Percentiles rank a stretch among this genome's conserved stretches.
Conservation (phyloP, 2,888 invertebrate genomes). For the Drosophila pegasa region DNA sequence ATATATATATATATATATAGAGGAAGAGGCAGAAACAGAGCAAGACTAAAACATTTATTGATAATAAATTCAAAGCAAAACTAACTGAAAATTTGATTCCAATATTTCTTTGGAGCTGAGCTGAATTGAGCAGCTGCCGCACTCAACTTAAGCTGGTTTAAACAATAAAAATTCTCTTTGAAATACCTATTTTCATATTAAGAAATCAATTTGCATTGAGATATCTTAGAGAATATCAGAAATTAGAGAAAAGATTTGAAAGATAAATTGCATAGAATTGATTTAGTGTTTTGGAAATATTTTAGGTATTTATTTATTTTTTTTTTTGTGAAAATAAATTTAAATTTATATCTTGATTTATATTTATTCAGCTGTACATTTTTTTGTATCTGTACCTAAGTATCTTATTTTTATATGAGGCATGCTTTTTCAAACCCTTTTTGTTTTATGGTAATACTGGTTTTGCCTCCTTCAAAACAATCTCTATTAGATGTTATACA, state of each 20-base stretch:
- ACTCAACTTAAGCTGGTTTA: background rate
- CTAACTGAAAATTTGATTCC: conserved; percentile 3
- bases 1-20: background rate
- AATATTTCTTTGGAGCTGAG: background rate
- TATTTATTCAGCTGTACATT: too few relatives aligned
- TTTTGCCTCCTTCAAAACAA: too few relatives aligned
- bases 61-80: conserved; percentile 4
- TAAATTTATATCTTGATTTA: background rate
- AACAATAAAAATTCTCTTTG: background rate
- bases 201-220: background rate
- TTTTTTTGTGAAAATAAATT: background rate
- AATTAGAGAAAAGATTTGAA: background rate
- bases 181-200: background rate
- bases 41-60: conserved; percentile 22
- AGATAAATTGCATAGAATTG: background rate
- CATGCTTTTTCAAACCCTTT: too few relatives aligned
- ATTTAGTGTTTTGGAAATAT: background rate
- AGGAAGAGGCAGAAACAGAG: background rate
- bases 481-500: too few relatives aligned
- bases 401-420: too few relatives aligned
- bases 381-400: too few relatives aligned
- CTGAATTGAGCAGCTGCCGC: background rate
- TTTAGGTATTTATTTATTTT: background rate
- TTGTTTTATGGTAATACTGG: too few relatives aligned
- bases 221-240: background rate